Conservation (phyloP, 2,888 invertebrate species). For the Nomada flava region DNA sequence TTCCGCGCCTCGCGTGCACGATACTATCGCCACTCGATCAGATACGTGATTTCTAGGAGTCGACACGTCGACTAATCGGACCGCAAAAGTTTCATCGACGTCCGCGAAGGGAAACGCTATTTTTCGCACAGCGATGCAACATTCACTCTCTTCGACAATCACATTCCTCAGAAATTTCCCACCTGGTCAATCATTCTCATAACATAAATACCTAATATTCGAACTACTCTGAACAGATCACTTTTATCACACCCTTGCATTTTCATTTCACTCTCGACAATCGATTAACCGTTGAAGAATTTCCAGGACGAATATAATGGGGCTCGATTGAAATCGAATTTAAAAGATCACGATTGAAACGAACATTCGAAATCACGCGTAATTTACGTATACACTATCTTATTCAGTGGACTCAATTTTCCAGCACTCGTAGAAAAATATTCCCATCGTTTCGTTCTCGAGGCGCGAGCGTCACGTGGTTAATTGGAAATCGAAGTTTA, state of each 20-base stretch:
- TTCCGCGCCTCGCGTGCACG: slow-evolving; percentile 4
- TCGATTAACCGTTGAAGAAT: too few species aligned
- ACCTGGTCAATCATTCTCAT: too few species aligned
- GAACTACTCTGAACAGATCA: too few species aligned
- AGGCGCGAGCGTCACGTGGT: slow-evolving; percentile 30
- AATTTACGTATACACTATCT: background rate
- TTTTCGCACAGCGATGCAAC: slow-evolving; percentile 22
- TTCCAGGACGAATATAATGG: too few species aligned
- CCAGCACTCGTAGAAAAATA: background rate
- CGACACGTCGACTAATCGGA: slow-evolving; percentile 14
- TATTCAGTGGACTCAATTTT: background rate
- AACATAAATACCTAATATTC: too few species aligned
- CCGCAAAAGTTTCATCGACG: slow-evolving; percentile 41
- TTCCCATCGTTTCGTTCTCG: slow-evolving; percentile 22
- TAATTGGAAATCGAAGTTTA: slow-evolving; percentile 52
- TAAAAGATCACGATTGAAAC: background rate
- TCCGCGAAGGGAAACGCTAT: slow-evolving; percentile 15
- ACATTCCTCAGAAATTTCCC: background rate
- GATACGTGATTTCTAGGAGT: slow-evolving; percentile 33
- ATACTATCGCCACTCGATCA: slow-evolving; percentile 22
- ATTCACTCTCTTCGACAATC: background rate
- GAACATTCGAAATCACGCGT: background rate
- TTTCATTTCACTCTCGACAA: too few species aligned
- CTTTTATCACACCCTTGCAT: too few species aligned
- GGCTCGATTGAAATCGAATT: too few species aligned